These are phyloP conservation scores for Sinotaia quadrata DNA, from an alignment of 2,888 invertebrate genomes.

Conservation along the genomic window DNA sequence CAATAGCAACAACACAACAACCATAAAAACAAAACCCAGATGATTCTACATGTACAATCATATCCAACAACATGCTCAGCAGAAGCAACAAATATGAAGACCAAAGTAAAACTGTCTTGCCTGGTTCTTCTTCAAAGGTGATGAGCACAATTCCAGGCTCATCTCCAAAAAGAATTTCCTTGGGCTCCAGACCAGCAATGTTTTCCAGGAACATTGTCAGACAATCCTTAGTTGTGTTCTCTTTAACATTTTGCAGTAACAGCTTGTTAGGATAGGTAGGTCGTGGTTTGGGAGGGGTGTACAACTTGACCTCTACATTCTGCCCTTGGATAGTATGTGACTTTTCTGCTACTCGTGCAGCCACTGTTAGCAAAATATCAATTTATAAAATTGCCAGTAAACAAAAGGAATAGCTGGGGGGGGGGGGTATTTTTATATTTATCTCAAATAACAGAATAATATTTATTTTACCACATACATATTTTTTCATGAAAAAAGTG, in stretches of 20 bases:
- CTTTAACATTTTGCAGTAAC: constrained; percentile 21
- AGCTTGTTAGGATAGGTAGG: constrained; percentile 16
- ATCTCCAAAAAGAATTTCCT: constrained; percentile 11
- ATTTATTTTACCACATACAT: neutral
- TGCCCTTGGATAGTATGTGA: neutral
- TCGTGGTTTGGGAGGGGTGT: constrained; percentile 14
- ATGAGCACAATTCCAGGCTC: constrained; percentile 14
- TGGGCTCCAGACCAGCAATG: constrained; percentile 14
- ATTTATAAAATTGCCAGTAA: too few relatives aligned
- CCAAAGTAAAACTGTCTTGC: too few relatives aligned
- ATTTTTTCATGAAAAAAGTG: neutral
- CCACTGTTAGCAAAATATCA: too few relatives aligned
- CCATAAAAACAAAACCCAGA: too few relatives aligned
- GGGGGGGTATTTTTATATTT: too few relatives aligned
- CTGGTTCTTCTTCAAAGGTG: constrained; percentile 13
- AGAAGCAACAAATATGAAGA: too few relatives aligned
- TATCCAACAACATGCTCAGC: too few relatives aligned
- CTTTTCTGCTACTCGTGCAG: neutral
- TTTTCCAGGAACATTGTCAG: constrained; percentile 23
- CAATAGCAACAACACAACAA: too few relatives aligned
- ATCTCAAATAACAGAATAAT: too few relatives aligned
- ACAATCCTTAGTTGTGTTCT: constrained; percentile 15
- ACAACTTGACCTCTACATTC: constrained; percentile 5
- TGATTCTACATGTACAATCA: too few relatives aligned
- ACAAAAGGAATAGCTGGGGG: too few relatives aligned